Percentiles rank a stretch among this genome's conserved stretches.
Conservation (phyloP, 2,888 invertebrate genomes). For the Diarsia brunnea region DNA sequence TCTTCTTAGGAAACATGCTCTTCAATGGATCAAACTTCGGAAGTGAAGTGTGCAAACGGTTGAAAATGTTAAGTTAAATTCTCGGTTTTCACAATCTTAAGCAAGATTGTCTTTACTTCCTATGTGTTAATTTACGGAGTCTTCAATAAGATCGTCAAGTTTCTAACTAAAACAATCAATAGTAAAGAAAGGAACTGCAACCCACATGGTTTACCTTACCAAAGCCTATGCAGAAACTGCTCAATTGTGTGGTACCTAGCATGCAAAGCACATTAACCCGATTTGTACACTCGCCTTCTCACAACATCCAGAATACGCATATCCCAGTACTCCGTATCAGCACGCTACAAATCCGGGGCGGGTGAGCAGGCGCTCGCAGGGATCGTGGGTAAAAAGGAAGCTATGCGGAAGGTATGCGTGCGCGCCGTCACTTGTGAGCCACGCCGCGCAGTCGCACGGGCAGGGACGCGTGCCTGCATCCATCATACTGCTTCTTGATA, state of each 20-base stretch:
- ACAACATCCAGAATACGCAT: conserved; percentile 45
- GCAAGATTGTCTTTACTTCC: not conserved
- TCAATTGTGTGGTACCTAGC: not conserved
- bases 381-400: conserved; percentile 61
- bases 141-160: not conserved
- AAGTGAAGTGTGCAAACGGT: not conserved
- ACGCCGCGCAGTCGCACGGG: conserved; percentile 34
- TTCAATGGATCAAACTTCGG: not conserved
- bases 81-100: not conserved
- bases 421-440: conserved; percentile 42
- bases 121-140: not conserved
- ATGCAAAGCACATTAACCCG: not conserved
- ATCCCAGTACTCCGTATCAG: conserved; percentile 4
- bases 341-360: conserved; percentile 32
- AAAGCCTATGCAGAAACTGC: not conserved
- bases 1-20: not conserved
- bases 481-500: conserved; percentile 43
- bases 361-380: conserved; percentile 53
- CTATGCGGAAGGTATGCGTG: conserved; percentile 56
- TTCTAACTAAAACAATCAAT: not conserved
- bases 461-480: conserved; percentile 49
- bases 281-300: not conserved
- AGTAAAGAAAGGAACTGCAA: not conserved
- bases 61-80: not conserved
- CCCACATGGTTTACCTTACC: not conserved